phyloP scores from a whole-genome alignment of 2,888 invertebrate genomes.

The Tipula helvola region DNA sequence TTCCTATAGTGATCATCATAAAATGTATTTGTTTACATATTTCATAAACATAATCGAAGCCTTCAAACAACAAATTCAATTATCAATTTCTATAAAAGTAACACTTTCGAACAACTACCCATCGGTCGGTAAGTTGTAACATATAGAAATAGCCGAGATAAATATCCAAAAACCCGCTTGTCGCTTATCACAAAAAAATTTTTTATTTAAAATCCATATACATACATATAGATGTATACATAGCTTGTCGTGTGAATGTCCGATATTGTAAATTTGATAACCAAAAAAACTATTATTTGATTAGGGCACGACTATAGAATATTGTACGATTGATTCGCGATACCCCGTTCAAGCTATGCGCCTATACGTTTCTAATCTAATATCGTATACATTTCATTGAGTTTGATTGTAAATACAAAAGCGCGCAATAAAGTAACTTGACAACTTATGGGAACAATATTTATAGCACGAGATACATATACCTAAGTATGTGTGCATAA shows the following conservation, averaged over 20 bases:
- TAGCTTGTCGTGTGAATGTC: neutral
- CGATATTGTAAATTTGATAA: neutral
- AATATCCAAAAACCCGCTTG: neutral
- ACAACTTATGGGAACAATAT: neutral
- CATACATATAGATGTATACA: neutral
- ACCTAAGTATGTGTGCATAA: neutral
- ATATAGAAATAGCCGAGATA: neutral
- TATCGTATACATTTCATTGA: neutral
- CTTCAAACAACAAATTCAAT: neutral
- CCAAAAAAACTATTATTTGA: neutral
- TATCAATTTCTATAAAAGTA: neutral
- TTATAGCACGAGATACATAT: neutral
- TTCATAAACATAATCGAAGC: neutral
- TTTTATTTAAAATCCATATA: neutral
- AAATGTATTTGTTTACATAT: neutral
- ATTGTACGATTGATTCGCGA: neutral
- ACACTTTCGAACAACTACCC: neutral
- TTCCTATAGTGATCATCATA: neutral
- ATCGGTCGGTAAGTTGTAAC: neutral
- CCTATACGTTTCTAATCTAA: neutral
- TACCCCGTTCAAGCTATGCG: neutral
- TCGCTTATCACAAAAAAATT: neutral
- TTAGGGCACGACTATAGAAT: neutral
- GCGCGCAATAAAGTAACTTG: neutral
- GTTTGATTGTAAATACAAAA: neutral